Conservation (phyloP, 2,113 vertebrate genomes). For the Strix uralensis region DNA sequence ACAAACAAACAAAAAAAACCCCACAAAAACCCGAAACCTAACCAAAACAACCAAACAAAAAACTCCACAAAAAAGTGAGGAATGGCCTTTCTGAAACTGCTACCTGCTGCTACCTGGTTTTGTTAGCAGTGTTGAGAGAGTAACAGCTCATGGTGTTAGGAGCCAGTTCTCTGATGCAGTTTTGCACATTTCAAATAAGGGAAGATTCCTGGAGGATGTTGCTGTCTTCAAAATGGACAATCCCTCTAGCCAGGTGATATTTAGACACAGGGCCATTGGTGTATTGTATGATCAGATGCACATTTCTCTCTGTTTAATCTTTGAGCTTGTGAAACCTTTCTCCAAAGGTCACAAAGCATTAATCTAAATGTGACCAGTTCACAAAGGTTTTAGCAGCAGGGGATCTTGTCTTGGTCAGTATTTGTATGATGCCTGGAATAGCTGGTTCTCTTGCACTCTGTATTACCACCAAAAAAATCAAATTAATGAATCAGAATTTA, state of each 20-base stretch:
- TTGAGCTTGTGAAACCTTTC: background rate
- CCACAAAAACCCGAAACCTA: too few species aligned
- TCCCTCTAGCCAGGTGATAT: background rate
- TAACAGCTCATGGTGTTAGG: background rate
- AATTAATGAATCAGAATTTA: background rate
- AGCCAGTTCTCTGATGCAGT: background rate
- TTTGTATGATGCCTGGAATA: background rate
- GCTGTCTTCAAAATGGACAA: background rate
- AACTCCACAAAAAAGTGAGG: background rate
- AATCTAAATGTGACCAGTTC: background rate
- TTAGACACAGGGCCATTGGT: background rate
- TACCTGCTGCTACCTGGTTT: background rate
- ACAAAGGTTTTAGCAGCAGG: background rate
- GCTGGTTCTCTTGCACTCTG: background rate
- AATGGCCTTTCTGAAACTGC: background rate
- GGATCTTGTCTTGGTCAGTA: background rate
- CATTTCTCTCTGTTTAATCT: slow-evolving; percentile 8
- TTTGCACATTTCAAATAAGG: background rate
- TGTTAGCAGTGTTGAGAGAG: background rate
- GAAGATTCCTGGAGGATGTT: background rate
- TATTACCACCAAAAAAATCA: background rate
- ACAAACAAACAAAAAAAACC: too few species aligned
- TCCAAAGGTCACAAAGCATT: slow-evolving; percentile 7
- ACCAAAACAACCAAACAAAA: background rate
- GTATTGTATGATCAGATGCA: background rate